phyloP scores from a whole-genome alignment of 2,888 invertebrate species.

The Alloscopus bannaensis region DNA sequence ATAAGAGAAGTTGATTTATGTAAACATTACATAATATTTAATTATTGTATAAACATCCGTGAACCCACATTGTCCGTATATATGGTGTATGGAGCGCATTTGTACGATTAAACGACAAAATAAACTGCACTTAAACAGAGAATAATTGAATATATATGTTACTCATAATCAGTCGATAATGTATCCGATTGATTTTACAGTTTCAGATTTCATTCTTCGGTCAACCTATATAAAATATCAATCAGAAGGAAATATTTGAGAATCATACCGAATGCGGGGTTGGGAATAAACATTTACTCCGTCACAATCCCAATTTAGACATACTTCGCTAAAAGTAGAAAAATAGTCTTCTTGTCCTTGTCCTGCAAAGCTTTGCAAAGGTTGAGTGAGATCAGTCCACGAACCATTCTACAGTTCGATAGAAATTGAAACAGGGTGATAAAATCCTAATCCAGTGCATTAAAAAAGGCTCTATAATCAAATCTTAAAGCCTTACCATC shows the following conservation, averaged over 20 bases:
- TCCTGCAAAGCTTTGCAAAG: too few species aligned
- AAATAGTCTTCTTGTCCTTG: too few species aligned
- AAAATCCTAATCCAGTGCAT: background rate
- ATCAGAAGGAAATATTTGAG: too few species aligned
- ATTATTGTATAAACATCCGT: background rate
- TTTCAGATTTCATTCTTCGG: constrained; percentile 2
- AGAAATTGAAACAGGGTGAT: too few species aligned
- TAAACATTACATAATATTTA: constrained; percentile 7
- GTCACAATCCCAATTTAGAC: too few species aligned
- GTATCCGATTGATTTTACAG: too few species aligned
- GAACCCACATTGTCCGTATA: constrained; percentile 8
- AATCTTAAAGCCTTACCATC: constrained; percentile 45
- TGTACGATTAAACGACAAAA: constrained; percentile 27
- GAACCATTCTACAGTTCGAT: constrained; percentile 28
- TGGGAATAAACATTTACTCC: too few species aligned
- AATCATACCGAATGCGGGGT: too few species aligned
- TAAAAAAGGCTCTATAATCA: background rate
- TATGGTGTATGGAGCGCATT: constrained; percentile 33
- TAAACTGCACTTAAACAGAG: too few species aligned
- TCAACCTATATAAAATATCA: too few species aligned
- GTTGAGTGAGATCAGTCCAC: constrained; percentile 21
- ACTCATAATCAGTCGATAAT: background rate
- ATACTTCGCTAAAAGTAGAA: too few species aligned
- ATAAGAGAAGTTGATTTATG: background rate
- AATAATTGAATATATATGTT: background rate